Conservation (phyloP, 2,888 invertebrate genomes). For the Phasia obesa region DNA sequence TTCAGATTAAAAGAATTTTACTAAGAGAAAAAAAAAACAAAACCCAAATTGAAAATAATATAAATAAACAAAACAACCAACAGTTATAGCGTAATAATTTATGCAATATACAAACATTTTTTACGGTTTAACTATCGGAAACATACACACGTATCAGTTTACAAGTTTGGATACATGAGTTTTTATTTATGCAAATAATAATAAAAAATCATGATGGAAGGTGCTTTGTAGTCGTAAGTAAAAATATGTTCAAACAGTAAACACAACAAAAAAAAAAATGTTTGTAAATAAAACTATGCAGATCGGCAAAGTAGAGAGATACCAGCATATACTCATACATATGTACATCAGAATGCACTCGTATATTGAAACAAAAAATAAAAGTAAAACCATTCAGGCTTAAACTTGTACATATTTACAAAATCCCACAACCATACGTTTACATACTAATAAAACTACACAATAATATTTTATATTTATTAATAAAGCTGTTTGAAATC, state of each 20-base stretch:
- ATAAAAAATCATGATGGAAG: conserved; percentile 71
- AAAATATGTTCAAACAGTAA: conserved; percentile 54
- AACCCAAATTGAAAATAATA: conserved; percentile 55
- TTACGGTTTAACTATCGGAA: conserved; percentile 64
- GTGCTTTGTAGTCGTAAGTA: conserved; percentile 43
- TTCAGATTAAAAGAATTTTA: conserved; percentile 43
- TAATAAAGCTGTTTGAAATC: neutral
- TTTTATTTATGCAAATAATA: conserved; percentile 51
- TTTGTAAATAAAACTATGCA: conserved; percentile 32
- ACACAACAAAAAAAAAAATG: conserved; percentile 28
- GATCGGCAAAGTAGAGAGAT: conserved; percentile 18
- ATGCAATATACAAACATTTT: conserved; percentile 73
- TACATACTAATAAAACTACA: conserved; percentile 31
- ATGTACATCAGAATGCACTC: too few relatives aligned
- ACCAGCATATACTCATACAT: conserved; percentile 15
- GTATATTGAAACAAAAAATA: conserved; percentile 14
- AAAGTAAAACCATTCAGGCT: conserved; percentile 52
- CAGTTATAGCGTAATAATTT: conserved; percentile 69
- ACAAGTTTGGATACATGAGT: neutral
- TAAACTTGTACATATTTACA: conserved; percentile 29
- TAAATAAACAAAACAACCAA: conserved; percentile 55
- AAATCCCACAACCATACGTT: conserved; percentile 10
- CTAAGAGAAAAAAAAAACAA: conserved; percentile 5
- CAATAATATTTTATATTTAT: conserved; percentile 15
- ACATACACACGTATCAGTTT: neutral